Evolutionary conservation across 2,888 invertebrate species (phyloP).

Genomic region (Tetrapedia diversipes): DNA sequence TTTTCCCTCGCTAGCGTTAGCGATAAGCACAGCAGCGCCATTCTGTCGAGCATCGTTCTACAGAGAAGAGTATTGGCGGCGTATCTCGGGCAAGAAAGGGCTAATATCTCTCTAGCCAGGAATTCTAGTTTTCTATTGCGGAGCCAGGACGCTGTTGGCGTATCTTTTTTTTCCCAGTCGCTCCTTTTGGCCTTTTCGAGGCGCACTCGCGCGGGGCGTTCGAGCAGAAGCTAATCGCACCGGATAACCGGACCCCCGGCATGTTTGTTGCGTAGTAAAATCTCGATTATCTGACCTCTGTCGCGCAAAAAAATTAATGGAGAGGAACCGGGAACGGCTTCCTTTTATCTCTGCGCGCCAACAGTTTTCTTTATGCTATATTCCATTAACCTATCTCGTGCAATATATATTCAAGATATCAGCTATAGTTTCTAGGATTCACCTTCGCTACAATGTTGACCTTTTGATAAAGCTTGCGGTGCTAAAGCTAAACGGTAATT

Average conservation of each 20-base stretch:
- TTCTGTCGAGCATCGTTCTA: no score
- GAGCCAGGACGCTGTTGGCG: no score
- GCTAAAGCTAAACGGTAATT: no score
- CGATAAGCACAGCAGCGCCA: slow-evolving; percentile 4
- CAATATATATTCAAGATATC: not conserved
- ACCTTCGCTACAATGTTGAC: no score
- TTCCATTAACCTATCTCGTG: not conserved
- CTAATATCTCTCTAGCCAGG: slow-evolving; percentile 1
- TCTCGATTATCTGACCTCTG: slow-evolving; percentile 13
- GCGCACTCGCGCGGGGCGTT: not conserved
- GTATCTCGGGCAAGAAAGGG: not conserved
- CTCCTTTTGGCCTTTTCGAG: not conserved
- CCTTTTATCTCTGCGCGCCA: not conserved
- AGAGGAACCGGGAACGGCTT: not conserved
- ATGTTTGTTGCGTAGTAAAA: slow-evolving; percentile 10
- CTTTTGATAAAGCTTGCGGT: no score
- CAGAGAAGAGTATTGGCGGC: not conserved
- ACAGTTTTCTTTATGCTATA: not conserved
- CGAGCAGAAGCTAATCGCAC: slow-evolving; percentile 16
- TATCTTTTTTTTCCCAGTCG: not conserved
- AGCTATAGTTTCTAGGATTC: not conserved
- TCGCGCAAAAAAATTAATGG: slow-evolving; percentile 7
- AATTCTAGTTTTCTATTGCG: not conserved
- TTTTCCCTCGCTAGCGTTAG: slow-evolving; percentile 2
- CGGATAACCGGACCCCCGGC: not conserved